Conservation (phyloP, 2,797 vertebrate species). For the Danio kyathit region DNA sequence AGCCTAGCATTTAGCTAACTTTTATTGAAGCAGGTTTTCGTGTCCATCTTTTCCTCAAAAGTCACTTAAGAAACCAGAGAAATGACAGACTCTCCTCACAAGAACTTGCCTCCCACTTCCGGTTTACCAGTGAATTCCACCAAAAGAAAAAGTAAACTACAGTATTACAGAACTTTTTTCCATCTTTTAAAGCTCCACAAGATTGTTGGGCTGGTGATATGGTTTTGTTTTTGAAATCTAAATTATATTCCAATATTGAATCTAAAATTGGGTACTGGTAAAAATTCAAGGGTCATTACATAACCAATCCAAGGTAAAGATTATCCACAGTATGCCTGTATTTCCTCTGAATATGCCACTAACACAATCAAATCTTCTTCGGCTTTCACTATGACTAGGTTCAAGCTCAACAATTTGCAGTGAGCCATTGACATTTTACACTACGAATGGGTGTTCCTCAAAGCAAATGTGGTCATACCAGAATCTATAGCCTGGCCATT, state of each 20-base stretch:
- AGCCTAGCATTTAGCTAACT: too few species aligned
- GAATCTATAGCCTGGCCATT: conserved; percentile 20
- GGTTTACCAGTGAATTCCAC: neutral
- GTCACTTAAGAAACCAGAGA: conserved; percentile 11
- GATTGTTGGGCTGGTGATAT: neutral
- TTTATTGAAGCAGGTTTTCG: neutral
- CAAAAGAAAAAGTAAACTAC: conserved; percentile 8
- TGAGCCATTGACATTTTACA: neutral
- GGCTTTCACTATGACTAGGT: conserved; percentile 2
- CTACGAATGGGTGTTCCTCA: conserved; percentile 6
- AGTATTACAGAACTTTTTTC: neutral
- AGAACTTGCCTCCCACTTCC: conserved; percentile 4
- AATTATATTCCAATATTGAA: conserved; percentile 15
- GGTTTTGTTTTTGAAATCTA: neutral
- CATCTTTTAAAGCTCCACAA: conserved; percentile 3
- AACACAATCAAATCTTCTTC: neutral
- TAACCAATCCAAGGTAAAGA: conserved; percentile 19
- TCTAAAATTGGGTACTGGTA: neutral
- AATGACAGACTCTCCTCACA: conserved; percentile 34
- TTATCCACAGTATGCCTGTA: too few species aligned
- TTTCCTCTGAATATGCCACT: neutral
- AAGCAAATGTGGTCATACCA: conserved; percentile 31
- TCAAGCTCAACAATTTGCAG: neutral
- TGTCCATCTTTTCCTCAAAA: too few species aligned
- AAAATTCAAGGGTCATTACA: conserved; percentile 13